phyloP scores from a whole-genome alignment of 2,797 vertebrate genomes.

The Darevskia nairensis region DNA sequence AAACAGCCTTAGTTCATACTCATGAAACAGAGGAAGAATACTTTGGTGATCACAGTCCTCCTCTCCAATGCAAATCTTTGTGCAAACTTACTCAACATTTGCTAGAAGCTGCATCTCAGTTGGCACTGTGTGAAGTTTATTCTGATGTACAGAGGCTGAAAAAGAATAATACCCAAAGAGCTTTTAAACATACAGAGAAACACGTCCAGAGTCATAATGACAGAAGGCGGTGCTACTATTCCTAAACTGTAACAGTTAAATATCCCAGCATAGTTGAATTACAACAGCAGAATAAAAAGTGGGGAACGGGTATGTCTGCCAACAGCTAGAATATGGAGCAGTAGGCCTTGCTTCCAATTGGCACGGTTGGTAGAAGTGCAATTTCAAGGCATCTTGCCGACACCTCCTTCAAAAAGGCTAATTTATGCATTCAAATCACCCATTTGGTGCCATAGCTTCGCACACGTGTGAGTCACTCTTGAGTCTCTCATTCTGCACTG shows the following conservation, averaged over 20 bases:
- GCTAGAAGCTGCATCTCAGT: constrained; percentile 90
- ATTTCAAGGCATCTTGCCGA: not conserved
- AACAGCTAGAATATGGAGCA: not conserved
- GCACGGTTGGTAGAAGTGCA: too few species aligned
- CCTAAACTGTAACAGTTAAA: not conserved
- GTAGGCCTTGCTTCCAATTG: not conserved
- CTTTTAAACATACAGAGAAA: constrained; percentile 66
- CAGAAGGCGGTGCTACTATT: not conserved
- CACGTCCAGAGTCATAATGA: constrained; percentile 53
- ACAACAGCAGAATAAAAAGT: too few species aligned
- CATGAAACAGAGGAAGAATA: constrained; percentile 28
- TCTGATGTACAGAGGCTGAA: constrained; percentile 76
- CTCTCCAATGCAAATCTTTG: constrained; percentile 59
- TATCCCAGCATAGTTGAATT: too few species aligned
- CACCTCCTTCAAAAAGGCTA: not conserved
- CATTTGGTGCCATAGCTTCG: not conserved
- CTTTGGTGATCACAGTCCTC: not conserved
- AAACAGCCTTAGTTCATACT: not conserved
- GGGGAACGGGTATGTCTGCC: too few species aligned
- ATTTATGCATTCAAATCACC: not conserved
- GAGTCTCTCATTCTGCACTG: too few species aligned
- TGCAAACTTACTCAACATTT: constrained; percentile 79
- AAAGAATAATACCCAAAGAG: constrained; percentile 73
- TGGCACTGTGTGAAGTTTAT: constrained; percentile 81
- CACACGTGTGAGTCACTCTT: not conserved